Base-by-base conservation (phyloP, 2,888 invertebrate genomes). In the Apomyelois bistriatella region DNA sequence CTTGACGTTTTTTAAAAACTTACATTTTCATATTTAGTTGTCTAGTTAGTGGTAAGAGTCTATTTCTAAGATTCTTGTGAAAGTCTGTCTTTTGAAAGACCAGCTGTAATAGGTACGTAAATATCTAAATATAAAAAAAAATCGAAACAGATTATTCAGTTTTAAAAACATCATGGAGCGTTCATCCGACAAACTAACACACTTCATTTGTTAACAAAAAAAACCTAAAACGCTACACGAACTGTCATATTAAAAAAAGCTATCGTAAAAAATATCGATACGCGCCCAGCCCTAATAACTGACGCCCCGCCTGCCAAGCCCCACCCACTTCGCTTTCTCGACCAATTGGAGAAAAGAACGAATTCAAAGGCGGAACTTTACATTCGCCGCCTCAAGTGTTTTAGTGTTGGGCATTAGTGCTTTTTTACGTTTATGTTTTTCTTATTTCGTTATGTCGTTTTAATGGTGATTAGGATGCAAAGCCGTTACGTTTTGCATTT, bases 331-430 rank as follows among this genome's bases (percentile, higher is more conserved):
- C 10, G 40, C 30, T 65, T 67, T 71, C 65, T 79, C 74, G 59
- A 55, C 88, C 80, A 89, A 87, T 86, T 61, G 68, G 63, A 61
- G 60, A 42, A 52, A 58, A 57, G 68, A 67, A 67, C 62, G 58
- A 59, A 55, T 64, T 55, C 60, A 61, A 71, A 80, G 85, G 80
- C 71, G 72, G 75, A 54, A 58, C 69, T 65, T 70, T 48, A 67
- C 62, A 59, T 69, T 60, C 41, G 52, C 80, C 85, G 81, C 84
- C 85, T 78, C 66, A 58, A 71, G 68, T 68, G 70, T 75, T 82
- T 79, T 86, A 86, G 87, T 86, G 87, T 79, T 86, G 87, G 73
- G 84, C 78, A 82, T 79, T 78, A 79, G 75, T 68, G 57, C 72
- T 82, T 82, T 75, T 84, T 83, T 82, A 74, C 70, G 67, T 76